Percentiles rank a stretch among this genome's conserved stretches.
These are phyloP conservation scores for Drosophila anomalata DNA, from an alignment of 2,888 invertebrate genomes.

Conservation along the genomic window DNA sequence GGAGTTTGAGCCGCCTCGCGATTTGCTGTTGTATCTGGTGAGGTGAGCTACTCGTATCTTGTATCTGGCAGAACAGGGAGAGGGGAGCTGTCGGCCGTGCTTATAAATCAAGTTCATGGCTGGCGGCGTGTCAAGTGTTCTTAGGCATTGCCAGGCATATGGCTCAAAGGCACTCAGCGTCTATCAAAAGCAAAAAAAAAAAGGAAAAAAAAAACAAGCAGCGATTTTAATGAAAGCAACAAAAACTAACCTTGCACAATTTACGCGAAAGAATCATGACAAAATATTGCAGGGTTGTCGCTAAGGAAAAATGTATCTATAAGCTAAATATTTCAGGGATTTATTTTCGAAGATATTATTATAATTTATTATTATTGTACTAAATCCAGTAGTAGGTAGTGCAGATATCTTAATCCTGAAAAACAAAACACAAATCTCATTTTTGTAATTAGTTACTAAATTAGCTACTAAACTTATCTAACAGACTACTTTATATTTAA, in stretches of 20 bases:
- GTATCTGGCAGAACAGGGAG: conserved; percentile 26
- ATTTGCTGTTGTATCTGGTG: conserved; percentile 87
- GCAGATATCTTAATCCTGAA: no score
- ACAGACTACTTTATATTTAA: no score
- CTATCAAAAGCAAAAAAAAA: conserved; percentile 4
- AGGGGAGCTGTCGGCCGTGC: conserved; percentile 40
- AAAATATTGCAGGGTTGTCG: conserved; percentile 28
- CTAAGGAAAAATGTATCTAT: conserved; percentile 1
- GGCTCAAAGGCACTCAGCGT: conserved; percentile 42
- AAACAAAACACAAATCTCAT: no score
- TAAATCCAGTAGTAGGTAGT: no score
- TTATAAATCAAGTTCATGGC: conserved; percentile 76
- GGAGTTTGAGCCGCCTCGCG: conserved; percentile 86
- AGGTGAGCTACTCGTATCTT: conserved; percentile 84
- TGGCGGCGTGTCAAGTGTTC: conserved; percentile 72
- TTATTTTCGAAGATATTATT: no score
- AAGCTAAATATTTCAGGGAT: no score
- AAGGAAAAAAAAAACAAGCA: conserved; percentile 1
- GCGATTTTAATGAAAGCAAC: conserved; percentile 34
- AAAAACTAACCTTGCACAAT: conserved; percentile 73
- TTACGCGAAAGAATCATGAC: conserved; percentile 30
- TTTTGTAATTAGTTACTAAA: no score
- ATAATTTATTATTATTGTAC: no score
- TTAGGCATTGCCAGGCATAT: conserved; percentile 48
- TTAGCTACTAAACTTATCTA: no score